Percentiles rank a stretch among this genome's conserved stretches.
phyloP scores from a whole-genome alignment of 2,113 vertebrate species.

The Oncorhynchus mykiss region DNA sequence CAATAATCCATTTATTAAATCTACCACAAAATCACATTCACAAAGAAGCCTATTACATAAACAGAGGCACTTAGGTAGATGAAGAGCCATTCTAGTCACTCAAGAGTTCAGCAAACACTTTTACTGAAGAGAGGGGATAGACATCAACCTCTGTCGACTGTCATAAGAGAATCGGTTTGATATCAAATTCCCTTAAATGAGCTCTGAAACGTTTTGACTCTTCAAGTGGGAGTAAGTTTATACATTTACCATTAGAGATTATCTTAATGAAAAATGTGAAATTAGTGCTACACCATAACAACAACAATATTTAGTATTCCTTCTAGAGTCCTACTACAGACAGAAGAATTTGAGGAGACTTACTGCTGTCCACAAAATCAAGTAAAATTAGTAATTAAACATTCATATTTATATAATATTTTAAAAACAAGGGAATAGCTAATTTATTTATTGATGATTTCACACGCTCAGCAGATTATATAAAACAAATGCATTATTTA shows the following conservation, averaged over 20 bases:
- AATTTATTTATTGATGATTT: slow-evolving; percentile 54
- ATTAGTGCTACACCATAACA: neutral
- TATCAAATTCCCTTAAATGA: slow-evolving; percentile 17
- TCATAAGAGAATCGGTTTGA: slow-evolving; percentile 21
- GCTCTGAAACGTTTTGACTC: neutral
- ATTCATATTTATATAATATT: neutral
- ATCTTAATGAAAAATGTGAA: neutral
- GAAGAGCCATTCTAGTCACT: slow-evolving; percentile 24
- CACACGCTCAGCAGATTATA: slow-evolving; percentile 50
- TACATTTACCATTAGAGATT: neutral
- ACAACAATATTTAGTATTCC: neutral
- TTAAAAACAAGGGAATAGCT: slow-evolving; percentile 10
- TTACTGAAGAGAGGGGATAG: slow-evolving; percentile 6
- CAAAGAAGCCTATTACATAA: slow-evolving; percentile 35
- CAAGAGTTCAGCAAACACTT: slow-evolving; percentile 22
- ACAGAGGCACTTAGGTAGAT: slow-evolving; percentile 40
- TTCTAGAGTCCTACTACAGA: neutral
- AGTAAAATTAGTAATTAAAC: neutral
- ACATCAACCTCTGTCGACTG: slow-evolving; percentile 31
- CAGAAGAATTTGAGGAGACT: neutral
- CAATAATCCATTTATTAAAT: slow-evolving; percentile 46
- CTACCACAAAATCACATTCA: slow-evolving; percentile 37
- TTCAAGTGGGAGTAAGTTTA: too few species aligned
- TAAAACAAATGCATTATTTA: slow-evolving; percentile 59
- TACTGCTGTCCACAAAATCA: neutral